Percentiles rank a stretch among this genome's conserved stretches.
Evolutionary conservation across 2,888 invertebrate genomes (phyloP).

Genomic region (Sympetrum striolatum): DNA sequence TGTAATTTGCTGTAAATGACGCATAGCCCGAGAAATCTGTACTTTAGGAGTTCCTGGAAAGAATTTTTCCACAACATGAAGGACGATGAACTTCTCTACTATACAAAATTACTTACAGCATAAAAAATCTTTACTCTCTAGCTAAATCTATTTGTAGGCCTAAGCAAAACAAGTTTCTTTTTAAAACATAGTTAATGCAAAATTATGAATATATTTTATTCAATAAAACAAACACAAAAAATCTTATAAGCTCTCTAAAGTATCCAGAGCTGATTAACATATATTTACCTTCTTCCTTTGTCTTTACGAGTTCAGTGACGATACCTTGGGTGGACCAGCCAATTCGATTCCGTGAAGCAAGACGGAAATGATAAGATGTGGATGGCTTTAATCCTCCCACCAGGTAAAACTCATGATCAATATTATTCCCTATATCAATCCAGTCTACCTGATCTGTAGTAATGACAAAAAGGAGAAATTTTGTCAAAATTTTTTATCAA

Average conservation of each 20-base stretch:
- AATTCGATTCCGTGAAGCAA: slow-evolving; percentile 87
- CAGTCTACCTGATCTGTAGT: slow-evolving; percentile 74
- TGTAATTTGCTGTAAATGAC: slow-evolving; percentile 82
- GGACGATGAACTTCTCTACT: too few species aligned
- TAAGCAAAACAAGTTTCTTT: too few species aligned
- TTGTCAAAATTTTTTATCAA: too few species aligned
- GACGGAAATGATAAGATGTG: slow-evolving; percentile 86
- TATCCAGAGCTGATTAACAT: neutral
- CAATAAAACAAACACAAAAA: too few species aligned
- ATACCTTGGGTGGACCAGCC: slow-evolving; percentile 93
- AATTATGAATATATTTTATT: too few species aligned
- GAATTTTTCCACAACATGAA: neutral
- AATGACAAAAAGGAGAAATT: slow-evolving; percentile 26
- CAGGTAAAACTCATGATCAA: slow-evolving; percentile 92
- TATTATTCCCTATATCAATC: slow-evolving; percentile 84
- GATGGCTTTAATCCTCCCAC: slow-evolving; percentile 79
- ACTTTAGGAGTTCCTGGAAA: slow-evolving; percentile 71
- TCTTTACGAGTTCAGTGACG: slow-evolving; percentile 77
- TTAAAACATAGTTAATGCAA: too few species aligned
- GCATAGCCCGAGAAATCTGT: slow-evolving; percentile 82
- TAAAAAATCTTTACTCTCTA: too few species aligned
- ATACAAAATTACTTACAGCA: too few species aligned
- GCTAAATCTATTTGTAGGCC: too few species aligned
- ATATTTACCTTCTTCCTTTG: slow-evolving; percentile 65
- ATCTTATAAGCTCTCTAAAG: neutral